Base-by-base conservation (phyloP, 30 jellyfish, hydroid and myxozoan species). In the Hydractinia symbiolongicarpus region DNA sequence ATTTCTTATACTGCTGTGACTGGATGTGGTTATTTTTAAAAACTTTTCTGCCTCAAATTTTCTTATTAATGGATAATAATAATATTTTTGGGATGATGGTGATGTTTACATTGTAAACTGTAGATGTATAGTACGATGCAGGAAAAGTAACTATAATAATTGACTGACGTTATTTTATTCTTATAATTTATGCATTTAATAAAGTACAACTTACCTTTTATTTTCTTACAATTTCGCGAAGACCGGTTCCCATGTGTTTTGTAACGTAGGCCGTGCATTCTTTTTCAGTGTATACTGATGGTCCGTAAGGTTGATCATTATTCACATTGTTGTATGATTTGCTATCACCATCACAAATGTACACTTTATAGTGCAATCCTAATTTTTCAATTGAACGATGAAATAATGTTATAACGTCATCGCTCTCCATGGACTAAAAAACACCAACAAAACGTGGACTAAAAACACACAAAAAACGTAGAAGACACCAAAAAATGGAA, bases 401-500 rank as follows among this genome's bases (percentile, higher is more conserved):
- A 30, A 30, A 30, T 30, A 30, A 30, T 11, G 69, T 16, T 16
- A 58, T n/a, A 4, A 64, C 74, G 5, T 6, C 74, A 64, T 64
- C 74, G 19, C 52, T 64, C 40, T 64, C 74, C 74, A 64, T 64
- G 7, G 74, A 64, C 74, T 64, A 51, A 64, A 64, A 64, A n/a
- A 51, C 9, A n/a, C 19, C 4, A 64, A n/a, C 19, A 64, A n/a
- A n/a, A 7, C n/a, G n/a, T n/a, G n/a, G n/a, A n/a, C n/a, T n/a
- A n/a, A n/a, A n/a, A n/a, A n/a, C n/a, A n/a, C n/a, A n/a, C n/a
- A n/a, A n/a, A n/a, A n/a, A n/a, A n/a, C 40, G 74, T n/a, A 64
- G 74, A 51, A n/a, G 74, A n/a, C 40, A 13, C 7, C 19, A 64
- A 64, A 13, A 13, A 7, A 64, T 64, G 17, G 9, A 64, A 7